These are phyloP conservation scores for Bombylius major DNA, from an alignment of 2,888 invertebrate species.

Conservation along the genomic window DNA sequence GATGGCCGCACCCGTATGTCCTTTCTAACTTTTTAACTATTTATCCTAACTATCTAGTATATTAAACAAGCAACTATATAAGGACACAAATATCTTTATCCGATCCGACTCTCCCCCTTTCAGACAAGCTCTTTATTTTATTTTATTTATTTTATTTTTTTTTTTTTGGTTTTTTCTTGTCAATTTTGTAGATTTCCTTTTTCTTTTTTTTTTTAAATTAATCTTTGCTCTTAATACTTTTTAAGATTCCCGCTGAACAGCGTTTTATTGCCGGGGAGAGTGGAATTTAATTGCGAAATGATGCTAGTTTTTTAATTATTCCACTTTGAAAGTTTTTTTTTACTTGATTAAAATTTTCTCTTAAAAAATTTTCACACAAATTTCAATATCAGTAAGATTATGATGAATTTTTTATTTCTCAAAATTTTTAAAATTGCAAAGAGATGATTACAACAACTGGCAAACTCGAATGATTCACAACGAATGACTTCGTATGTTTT, in stretches of 20 bases:
- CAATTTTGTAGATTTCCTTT: not conserved
- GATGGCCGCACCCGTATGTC: conserved; percentile 11
- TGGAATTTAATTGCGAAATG: not conserved
- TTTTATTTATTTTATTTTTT: too few relatives aligned
- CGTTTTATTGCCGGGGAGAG: not conserved
- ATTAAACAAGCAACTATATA: not conserved
- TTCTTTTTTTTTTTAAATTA: not conserved
- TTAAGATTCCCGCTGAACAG: not conserved
- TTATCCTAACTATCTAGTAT: too few relatives aligned
- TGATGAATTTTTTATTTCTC: too few relatives aligned
- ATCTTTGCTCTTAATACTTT: too few relatives aligned
- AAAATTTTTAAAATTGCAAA: not conserved
- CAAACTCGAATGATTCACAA: conserved; percentile 4
- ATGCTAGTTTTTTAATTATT: not conserved
- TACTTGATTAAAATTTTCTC: not conserved
- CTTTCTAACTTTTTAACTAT: not conserved
- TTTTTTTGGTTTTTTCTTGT: too few relatives aligned
- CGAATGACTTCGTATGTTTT: conserved; percentile 1
- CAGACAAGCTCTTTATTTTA: not conserved
- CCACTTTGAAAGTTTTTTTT: not conserved
- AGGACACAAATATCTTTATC: conserved; percentile 2
- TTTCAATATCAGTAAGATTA: not conserved
- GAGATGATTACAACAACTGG: not conserved
- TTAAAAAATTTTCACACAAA: not conserved
- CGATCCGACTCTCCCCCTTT: conserved; percentile 1